phyloP scores from a whole-genome alignment of 2,113 vertebrate species.

The Circaetus gallicus region DNA sequence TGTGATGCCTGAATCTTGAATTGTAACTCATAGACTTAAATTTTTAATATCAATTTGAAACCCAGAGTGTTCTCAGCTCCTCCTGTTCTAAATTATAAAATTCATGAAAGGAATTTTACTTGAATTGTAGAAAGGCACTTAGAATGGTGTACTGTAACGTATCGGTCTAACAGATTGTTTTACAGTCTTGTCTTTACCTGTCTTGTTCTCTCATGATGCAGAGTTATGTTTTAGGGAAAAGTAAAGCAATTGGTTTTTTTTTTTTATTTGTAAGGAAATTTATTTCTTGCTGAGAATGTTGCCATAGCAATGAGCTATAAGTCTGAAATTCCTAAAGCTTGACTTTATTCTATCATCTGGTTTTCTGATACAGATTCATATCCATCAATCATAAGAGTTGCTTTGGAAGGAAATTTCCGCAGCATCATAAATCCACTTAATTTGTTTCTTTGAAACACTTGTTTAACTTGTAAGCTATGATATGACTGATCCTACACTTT shows the following conservation, averaged over 20 bases:
- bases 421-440: constrained; percentile 49
- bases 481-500: neutral
- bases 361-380: constrained; percentile 56
- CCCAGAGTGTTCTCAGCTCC: neutral
- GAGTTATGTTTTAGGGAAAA: constrained; percentile 44
- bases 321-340: constrained; percentile 63
- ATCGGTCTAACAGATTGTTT: neutral
- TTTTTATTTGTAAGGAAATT: neutral
- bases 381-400: constrained; percentile 51
- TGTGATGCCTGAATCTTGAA: neutral
- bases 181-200: neutral
- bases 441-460: constrained; percentile 21
- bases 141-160: neutral
- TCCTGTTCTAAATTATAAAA: neutral
- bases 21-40: neutral
- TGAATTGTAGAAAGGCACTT: neutral
- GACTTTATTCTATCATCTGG: constrained; percentile 66
- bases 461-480: neutral
- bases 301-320: constrained; percentile 63
- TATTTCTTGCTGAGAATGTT: constrained; percentile 57
- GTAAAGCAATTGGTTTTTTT: constrained; percentile 19
- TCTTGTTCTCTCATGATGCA: neutral
- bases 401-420: constrained; percentile 31
- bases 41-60: neutral
- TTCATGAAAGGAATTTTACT: neutral